A percentile compares a stretch with the other conserved stretches of the same genome.
These are phyloP conservation scores for Cheilosia grossa DNA, from an alignment of 2,888 invertebrate genomes.

Conservation along the genomic window DNA sequence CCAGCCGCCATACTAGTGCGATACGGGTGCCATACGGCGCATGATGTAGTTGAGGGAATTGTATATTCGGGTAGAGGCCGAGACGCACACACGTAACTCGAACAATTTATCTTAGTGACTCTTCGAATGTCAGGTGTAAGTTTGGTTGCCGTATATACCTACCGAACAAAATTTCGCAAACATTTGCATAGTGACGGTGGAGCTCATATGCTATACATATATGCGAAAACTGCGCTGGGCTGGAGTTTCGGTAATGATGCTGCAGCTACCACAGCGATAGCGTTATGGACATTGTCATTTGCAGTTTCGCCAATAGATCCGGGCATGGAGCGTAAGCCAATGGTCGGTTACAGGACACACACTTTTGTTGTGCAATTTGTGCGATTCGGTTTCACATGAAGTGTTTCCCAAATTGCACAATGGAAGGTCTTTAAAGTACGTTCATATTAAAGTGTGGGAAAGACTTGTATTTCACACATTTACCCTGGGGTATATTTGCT, in stretches of 20 bases:
- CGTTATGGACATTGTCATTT: constrained; percentile 50
- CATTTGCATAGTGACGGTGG: constrained; percentile 38
- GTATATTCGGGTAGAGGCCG: neutral
- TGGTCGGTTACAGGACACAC: constrained; percentile 22
- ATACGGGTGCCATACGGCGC: neutral
- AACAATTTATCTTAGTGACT: constrained; percentile 59
- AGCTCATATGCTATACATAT: too few relatives aligned
- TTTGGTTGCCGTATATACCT: constrained; percentile 28
- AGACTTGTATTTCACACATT: too few relatives aligned
- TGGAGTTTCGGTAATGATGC: constrained; percentile 24
- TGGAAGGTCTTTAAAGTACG: neutral
- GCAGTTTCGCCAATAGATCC: constrained; percentile 34
- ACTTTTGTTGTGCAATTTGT: constrained; percentile 52
- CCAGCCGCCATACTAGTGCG: neutral
- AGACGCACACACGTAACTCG: constrained; percentile 14
- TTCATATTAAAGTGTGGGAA: neutral
- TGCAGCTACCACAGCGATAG: constrained; percentile 20
- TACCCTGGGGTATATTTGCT: too few relatives aligned
- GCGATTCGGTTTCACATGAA: constrained; percentile 5
- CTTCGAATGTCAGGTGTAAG: constrained; percentile 56
- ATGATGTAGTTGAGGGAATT: neutral
- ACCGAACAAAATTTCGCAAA: constrained; percentile 43
- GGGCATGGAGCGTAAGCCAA: constrained; percentile 24
- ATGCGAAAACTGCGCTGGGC: neutral
- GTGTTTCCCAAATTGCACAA: constrained; percentile 1